Percentiles rank a stretch among this genome's conserved stretches.
Evolutionary conservation across 2,888 invertebrate genomes (phyloP).

Genomic region (Stramonita haemastoma): DNA sequence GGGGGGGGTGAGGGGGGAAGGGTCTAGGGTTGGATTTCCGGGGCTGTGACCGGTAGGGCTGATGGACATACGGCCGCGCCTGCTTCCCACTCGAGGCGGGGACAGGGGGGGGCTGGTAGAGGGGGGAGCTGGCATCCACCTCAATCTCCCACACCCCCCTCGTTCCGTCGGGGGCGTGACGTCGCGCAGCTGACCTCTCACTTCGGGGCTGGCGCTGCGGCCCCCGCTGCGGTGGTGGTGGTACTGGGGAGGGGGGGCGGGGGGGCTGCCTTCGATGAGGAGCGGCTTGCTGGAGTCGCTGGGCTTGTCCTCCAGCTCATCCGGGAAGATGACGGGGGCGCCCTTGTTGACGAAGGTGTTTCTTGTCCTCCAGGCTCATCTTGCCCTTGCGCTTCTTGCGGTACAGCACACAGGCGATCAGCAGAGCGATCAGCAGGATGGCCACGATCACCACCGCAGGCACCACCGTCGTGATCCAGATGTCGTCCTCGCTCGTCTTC

Average conservation of each 20-base stretch:
- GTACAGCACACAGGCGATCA: slow-evolving; percentile 92
- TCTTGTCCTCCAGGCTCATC: slow-evolving; percentile 87
- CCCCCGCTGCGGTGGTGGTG: too few relatives aligned
- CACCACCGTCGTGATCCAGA: slow-evolving; percentile 87
- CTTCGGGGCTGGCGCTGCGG: slow-evolving; percentile 68
- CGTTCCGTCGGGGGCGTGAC: slow-evolving; percentile 56
- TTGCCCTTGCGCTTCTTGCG: slow-evolving; percentile 88
- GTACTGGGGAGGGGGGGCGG: slow-evolving; percentile 78
- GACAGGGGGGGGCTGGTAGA: slow-evolving; percentile 71
- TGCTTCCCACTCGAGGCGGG: slow-evolving; percentile 66
- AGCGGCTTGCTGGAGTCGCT: slow-evolving; percentile 89
- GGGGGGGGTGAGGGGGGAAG: background rate
- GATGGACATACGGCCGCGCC: slow-evolving; percentile 67
- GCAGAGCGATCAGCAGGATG: slow-evolving; percentile 90
- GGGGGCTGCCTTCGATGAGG: slow-evolving; percentile 96
- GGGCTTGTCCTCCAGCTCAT: slow-evolving; percentile 95
- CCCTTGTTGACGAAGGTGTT: slow-evolving; percentile 79
- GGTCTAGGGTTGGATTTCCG: slow-evolving; percentile 94
- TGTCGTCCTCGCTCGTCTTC: slow-evolving; percentile 61
- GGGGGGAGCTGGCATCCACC: slow-evolving; percentile 61
- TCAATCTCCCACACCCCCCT: slow-evolving; percentile 62
- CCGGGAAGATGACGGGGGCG: slow-evolving; percentile 95
- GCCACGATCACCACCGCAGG: slow-evolving; percentile 88
- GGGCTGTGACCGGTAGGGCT: slow-evolving; percentile 94
- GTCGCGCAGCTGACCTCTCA: too few relatives aligned